Evolutionary conservation across 1,140 invertebrate species (phyloP), one percentile per base, ranked within the genome.

Genomic region (Papilio helenus): DNA sequence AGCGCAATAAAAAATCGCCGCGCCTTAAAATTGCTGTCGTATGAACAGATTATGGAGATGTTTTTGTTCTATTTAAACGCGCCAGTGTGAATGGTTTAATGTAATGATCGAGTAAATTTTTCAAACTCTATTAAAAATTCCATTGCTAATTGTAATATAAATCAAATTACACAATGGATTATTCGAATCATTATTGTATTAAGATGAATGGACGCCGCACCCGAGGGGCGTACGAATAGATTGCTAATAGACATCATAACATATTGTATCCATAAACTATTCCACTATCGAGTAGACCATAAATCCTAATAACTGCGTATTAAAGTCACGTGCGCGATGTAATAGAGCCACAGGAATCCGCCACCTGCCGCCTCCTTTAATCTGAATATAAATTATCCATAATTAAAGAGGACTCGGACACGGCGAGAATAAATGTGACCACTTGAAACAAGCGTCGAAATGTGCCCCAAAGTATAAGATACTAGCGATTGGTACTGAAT

Each of bases 331-430:
- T 90, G 84, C 86, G 84, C 74, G 84, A 72, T 85, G 88, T 90
- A 88, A 92, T 90, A 89, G 88, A 83, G 84, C 85, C 81, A 82
- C 74, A 83, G 82, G 82, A 83, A 83, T 77, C 76, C 34, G 88
- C 82, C 88, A 86, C 84, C 86, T 88, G 90, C 91, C 89, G 89
- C 82, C 87, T 84, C 82, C 86, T 87, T 90, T 92, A 94, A 93
- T 93, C 92, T 94, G 90, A 94, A 94, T 94, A 94, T 94, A 94
- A 94, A 93, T 94, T 94, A 91, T 94, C 90, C 88, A 92, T 94
- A 94, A 94, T 94, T 94, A 94, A 94, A 94, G 90, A 91, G 90
- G 85, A 90, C 88, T 93, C 89, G 90, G 92, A 93, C 92, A 92
- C 86, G 85, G 83, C 84, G 86, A 84, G 91, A 93, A 94, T 93